phyloP scores from a whole-genome alignment of 2,113 vertebrate species.

The Perca flavescens region DNA sequence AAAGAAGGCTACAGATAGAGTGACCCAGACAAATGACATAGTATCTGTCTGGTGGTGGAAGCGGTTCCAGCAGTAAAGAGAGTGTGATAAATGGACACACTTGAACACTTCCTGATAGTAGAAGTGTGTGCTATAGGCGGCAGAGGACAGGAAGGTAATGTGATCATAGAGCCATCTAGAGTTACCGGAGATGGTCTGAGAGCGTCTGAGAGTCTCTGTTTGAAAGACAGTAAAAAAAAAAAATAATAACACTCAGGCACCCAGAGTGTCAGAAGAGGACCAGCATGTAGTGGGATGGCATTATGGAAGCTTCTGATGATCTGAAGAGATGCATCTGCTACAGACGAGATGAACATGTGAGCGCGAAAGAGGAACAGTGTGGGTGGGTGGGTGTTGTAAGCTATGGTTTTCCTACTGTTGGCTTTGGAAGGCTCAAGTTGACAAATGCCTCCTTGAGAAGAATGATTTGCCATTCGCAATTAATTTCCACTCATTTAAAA shows the following conservation, averaged over 20 bases:
- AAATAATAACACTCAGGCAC: neutral
- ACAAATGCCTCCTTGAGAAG: too few species aligned
- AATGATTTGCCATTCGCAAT: too few species aligned
- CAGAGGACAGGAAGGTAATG: constrained; percentile 66
- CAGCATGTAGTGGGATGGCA: neutral
- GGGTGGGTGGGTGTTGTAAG: neutral
- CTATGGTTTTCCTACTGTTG: neutral
- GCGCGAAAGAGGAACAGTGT: neutral
- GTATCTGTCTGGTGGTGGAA: constrained; percentile 57
- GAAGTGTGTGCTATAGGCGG: constrained; percentile 27
- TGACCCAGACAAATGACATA: constrained; percentile 53
- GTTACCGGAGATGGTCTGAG: constrained; percentile 69
- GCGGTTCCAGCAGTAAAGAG: constrained; percentile 24
- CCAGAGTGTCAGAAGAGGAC: constrained; percentile 4
- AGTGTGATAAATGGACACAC: constrained; percentile 64
- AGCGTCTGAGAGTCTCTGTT: constrained; percentile 32
- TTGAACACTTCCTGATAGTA: constrained; percentile 60
- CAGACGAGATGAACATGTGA: constrained; percentile 5
- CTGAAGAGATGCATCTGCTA: neutral
- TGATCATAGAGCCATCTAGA: constrained; percentile 69
- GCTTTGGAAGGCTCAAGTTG: neutral
- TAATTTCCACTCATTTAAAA: too few species aligned
- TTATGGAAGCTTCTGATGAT: neutral
- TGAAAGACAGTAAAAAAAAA: constrained; percentile 27
- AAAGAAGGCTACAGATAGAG: constrained; percentile 40